phyloP scores from a whole-genome alignment of 2,888 invertebrate species.

The Muschampia plurimacula region DNA sequence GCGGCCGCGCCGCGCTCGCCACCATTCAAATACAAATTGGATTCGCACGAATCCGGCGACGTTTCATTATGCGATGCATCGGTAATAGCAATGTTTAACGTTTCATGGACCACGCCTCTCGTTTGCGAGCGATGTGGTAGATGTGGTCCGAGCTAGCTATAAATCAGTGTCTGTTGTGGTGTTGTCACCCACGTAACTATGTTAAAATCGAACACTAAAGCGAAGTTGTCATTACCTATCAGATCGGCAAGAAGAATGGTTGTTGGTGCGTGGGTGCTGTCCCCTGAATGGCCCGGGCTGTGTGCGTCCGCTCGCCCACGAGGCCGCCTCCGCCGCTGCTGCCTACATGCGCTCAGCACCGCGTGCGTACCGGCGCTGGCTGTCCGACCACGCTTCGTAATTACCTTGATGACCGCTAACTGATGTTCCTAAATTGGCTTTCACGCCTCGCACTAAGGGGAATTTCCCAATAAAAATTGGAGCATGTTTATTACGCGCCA shows the following conservation, averaged over 20 bases:
- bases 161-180: neutral
- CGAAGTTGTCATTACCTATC: conserved; percentile 62
- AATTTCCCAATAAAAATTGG: conserved; percentile 40
- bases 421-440: conserved; percentile 50
- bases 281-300: conserved; percentile 68
- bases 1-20: conserved; percentile 56
- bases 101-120: neutral
- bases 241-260: conserved; percentile 62
- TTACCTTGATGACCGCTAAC: conserved; percentile 61
- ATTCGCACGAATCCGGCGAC: conserved; percentile 66
- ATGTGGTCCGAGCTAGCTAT: neutral
- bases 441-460: conserved; percentile 36
- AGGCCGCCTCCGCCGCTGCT: conserved; percentile 50
- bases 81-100: neutral
- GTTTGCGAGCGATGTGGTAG: neutral
- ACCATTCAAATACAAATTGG: conserved; percentile 75
- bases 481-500: conserved; percentile 26
- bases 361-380: conserved; percentile 24
- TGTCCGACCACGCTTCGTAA: conserved; percentile 49
- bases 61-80: conserved; percentile 48
- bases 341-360: conserved; percentile 43
- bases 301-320: conserved; percentile 64
- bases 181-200: conserved; percentile 50
- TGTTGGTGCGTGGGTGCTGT: conserved; percentile 60
- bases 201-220: conserved; percentile 49